Evolutionary conservation across 2,797 vertebrate genomes (phyloP).

Genomic region (Sphenopsis melanotis): DNA sequence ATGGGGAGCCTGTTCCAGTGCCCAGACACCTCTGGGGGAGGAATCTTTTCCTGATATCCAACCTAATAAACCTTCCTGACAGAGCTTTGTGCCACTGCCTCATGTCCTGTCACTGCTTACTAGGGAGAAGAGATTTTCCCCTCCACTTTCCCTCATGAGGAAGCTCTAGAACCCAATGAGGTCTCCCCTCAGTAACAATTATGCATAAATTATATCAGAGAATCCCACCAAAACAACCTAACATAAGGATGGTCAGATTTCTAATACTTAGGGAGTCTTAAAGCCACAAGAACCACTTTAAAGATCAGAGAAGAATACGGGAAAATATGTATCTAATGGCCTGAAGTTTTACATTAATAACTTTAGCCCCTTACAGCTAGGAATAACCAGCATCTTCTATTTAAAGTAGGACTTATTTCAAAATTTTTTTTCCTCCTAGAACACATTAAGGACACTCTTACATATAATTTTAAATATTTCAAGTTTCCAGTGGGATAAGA

Average conservation of each 20-base stretch:
- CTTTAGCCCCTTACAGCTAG: neutral
- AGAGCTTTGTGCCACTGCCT: neutral
- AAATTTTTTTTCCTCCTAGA: neutral
- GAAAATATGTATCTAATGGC: neutral
- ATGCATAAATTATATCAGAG: neutral
- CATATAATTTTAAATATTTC: neutral
- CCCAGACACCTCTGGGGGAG: fast-evolving
- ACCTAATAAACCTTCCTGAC: neutral
- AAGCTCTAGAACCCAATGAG: neutral
- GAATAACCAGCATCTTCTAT: neutral
- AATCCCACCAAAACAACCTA: neutral
- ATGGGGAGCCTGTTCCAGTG: too few species aligned
- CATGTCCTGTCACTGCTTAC: too few species aligned
- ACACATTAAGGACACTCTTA: neutral
- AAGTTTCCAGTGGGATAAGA: neutral
- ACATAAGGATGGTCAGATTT: neutral
- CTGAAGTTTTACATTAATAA: neutral
- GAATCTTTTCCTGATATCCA: too few species aligned
- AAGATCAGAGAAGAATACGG: neutral
- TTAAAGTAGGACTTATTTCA: neutral
- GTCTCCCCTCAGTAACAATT: neutral
- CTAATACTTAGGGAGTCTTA: neutral
- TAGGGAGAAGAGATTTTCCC: neutral
- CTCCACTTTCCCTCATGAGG: neutral
- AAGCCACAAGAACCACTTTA: neutral